These are phyloP conservation scores for Pissodes strobi DNA, from an alignment of 1,140 invertebrate species.

Conservation along the genomic window DNA sequence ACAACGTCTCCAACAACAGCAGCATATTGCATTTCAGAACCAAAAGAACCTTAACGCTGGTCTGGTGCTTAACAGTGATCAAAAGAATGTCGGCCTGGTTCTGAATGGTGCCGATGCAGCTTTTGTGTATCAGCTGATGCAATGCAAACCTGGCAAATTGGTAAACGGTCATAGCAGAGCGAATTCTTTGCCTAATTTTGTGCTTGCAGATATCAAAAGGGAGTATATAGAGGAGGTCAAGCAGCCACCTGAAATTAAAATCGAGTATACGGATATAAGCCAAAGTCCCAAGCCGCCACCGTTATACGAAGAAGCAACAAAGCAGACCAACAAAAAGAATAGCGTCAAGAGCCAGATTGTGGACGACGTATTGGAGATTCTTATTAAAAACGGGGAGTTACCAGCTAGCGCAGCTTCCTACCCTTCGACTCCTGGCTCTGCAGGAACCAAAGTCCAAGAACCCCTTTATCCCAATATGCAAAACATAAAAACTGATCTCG, in stretches of 20 bases:
- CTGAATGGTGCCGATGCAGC: constrained; percentile 50
- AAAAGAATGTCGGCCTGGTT: constrained; percentile 46
- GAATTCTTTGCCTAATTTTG: constrained; percentile 60
- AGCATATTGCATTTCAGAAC: constrained; percentile 55
- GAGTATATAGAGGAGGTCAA: constrained; percentile 53
- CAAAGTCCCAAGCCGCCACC: constrained; percentile 62
- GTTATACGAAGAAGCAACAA: constrained; percentile 73
- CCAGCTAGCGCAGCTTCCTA: constrained; percentile 85
- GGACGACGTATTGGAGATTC: constrained; percentile 93
- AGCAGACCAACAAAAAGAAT: constrained; percentile 64
- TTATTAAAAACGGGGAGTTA: constrained; percentile 91
- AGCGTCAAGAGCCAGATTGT: constrained; percentile 83
- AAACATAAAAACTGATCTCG: constrained; percentile 31
- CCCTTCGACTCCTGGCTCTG: constrained; percentile 70
- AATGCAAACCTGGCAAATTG: constrained; percentile 50
- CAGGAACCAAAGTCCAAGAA: constrained; percentile 45
- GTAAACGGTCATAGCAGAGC: constrained; percentile 53
- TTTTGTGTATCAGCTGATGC: constrained; percentile 54
- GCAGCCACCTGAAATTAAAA: constrained; percentile 51
- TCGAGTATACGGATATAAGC: constrained; percentile 53
- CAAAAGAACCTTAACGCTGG: constrained; percentile 47
- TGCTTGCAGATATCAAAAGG: constrained; percentile 46
- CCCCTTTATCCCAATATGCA: constrained; percentile 50
- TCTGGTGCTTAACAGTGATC: constrained; percentile 23
- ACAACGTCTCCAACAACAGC: constrained; percentile 52